phyloP scores from a whole-genome alignment of 2,797 vertebrate genomes.

The Macrochelys suwanniensis region DNA sequence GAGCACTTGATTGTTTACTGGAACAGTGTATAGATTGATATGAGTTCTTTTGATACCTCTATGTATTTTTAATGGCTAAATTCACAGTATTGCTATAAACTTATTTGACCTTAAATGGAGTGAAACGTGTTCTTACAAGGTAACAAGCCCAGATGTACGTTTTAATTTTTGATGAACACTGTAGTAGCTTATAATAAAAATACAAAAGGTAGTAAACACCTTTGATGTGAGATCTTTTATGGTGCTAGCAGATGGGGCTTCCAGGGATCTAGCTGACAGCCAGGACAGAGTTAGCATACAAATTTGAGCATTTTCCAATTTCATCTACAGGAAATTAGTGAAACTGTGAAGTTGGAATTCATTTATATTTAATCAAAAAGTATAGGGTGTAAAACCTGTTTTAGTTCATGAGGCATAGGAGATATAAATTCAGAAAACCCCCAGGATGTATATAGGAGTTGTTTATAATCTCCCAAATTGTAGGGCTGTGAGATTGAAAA shows the following conservation, averaged over 20 bases:
- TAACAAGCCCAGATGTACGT: not conserved
- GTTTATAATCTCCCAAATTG: not conserved
- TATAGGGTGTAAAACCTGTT: not conserved
- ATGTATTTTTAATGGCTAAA: not conserved
- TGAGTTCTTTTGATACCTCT: not conserved
- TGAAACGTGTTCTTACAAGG: not conserved
- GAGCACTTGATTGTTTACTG: accelerated
- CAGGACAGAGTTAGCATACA: not conserved
- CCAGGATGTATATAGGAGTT: not conserved
- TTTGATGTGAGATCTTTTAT: accelerated
- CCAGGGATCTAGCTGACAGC: not conserved
- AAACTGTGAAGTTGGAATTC: not conserved
- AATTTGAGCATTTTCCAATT: not conserved
- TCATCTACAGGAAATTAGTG: not conserved
- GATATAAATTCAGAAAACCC: not conserved
- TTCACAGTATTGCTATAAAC: not conserved
- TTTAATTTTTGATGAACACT: slow-evolving; percentile 10
- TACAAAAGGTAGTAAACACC: not conserved
- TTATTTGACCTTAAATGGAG: not conserved
- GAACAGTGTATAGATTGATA: not conserved
- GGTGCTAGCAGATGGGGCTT: slow-evolving; percentile 18
- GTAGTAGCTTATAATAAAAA: not conserved
- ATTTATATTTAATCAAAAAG: not conserved
- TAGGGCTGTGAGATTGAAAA: not conserved
- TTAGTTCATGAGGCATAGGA: not conserved